Evolutionary conservation across 2,888 invertebrate genomes (phyloP), one percentile per base, ranked within the genome.

Genomic region (Heliconius erato): DNA sequence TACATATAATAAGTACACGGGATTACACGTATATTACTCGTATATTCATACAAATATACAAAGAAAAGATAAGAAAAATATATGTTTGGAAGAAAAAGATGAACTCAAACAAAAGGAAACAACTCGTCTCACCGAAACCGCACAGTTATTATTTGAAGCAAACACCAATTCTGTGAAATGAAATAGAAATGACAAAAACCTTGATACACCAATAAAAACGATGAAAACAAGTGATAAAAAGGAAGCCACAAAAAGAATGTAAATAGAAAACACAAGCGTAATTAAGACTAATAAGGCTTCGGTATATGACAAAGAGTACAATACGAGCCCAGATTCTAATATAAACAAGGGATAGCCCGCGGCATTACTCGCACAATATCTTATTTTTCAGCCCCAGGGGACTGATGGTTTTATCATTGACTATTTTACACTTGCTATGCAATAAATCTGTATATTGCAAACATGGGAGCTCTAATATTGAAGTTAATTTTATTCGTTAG

Each of bases 221-320:
- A 74, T 49, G 74, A 67, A 86, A 87, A 89, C 86, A 89, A 86
- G 89, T 91, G 88, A 90, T 86, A 91, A 91, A 91, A 90, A 89
- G 87, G 91, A 92, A 92, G 88, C 91, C 92, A 84, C 88, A 90
- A 88, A 91, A 82, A 91, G 72, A 89, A 86, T 86, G 88, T 87
- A 88, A 89, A 91, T 87, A 87, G 88, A 89, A 91, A 91, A 89
- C 88, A 89, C 89, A 90, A 87, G 89, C 89, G 90, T 93, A 93
- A 94, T 94, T 92, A 94, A 91, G 89, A 92, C 91, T 92, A 92
- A 93, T 92, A 93, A 89, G 92, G 92, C 91, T 93, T 93, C 90
- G 83, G 87, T 87, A 90, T 88, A 90, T 88, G 89, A 91, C 90
- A 91, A 91, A 91, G 90, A 89, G 87, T 86, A 91, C 90, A 91